These are phyloP conservation scores for Leucoma salicis DNA, from an alignment of 2,888 invertebrate genomes.

Conservation along the genomic window DNA sequence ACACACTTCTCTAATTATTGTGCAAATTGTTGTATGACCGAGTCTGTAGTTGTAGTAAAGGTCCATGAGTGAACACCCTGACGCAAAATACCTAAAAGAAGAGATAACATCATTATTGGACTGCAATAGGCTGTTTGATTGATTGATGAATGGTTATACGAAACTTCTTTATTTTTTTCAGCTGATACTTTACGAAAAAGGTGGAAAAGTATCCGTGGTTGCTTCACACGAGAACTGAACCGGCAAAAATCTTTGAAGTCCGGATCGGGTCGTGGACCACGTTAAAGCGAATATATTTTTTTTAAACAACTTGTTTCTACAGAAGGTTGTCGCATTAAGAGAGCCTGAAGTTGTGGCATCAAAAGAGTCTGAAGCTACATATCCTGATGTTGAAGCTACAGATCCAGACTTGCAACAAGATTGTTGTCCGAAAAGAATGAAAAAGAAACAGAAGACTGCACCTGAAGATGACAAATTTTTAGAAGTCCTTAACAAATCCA, in stretches of 20 bases:
- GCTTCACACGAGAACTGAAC: constrained; percentile 21
- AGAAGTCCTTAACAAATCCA: constrained; percentile 8
- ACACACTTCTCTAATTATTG: not conserved
- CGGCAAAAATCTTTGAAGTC: constrained; percentile 15
- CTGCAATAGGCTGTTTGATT: too few species aligned
- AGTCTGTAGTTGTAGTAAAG: not conserved
- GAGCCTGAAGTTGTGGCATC: constrained; percentile 7
- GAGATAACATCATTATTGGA: not conserved
- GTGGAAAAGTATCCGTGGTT: constrained; percentile 23
- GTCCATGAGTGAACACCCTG: not conserved
- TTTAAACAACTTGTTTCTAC: constrained; percentile 22
- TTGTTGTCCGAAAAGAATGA: too few species aligned
- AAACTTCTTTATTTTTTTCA: too few species aligned
- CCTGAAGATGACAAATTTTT: constrained; percentile 10
- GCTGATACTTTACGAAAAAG: constrained; percentile 16
- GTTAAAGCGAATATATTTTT: constrained; percentile 25
- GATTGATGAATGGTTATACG: too few species aligned
- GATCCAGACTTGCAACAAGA: constrained; percentile 6
- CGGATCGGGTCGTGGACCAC: constrained; percentile 8
- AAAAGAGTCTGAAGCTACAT: constrained; percentile 5
- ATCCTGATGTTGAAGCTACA: too few species aligned
- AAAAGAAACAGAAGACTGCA: too few species aligned
- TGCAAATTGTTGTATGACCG: not conserved
- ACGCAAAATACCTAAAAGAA: not conserved
- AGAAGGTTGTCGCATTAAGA: constrained; percentile 16